Percentiles rank a stretch among this genome's conserved stretches.
phyloP scores from a whole-genome alignment of 1,140 invertebrate genomes.

The Drosophila kohkoa region DNA sequence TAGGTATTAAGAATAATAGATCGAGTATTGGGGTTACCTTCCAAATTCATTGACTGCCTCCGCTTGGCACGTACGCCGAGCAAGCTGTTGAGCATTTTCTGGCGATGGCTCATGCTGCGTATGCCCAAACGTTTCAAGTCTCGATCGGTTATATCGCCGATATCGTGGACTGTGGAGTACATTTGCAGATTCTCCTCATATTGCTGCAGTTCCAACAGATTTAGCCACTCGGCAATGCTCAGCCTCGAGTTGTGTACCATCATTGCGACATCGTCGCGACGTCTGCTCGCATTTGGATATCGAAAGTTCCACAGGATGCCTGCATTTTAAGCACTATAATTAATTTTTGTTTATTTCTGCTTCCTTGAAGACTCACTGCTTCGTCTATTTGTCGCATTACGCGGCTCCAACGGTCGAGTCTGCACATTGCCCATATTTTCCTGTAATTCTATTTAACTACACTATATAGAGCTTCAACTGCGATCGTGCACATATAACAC shows the following conservation, averaged over 20 bases:
- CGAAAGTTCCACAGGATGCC: slow-evolving; percentile 83
- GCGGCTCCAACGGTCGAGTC: slow-evolving; percentile 53
- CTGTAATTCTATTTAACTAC: not conserved
- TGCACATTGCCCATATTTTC: slow-evolving; percentile 73
- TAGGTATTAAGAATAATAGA: not conserved
- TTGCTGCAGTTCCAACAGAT: slow-evolving; percentile 73
- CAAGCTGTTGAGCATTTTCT: slow-evolving; percentile 88
- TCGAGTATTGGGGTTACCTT: slow-evolving; percentile 46
- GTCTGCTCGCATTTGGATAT: slow-evolving; percentile 58
- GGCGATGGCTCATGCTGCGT: slow-evolving; percentile 87
- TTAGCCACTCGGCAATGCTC: slow-evolving; percentile 72
- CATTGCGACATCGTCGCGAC: slow-evolving; percentile 67
- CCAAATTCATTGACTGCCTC: slow-evolving; percentile 74
- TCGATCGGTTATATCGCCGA: slow-evolving; percentile 87
- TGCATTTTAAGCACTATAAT: slow-evolving; percentile 16
- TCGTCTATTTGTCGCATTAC: slow-evolving; percentile 54
- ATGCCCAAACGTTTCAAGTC: slow-evolving; percentile 88
- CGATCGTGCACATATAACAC: slow-evolving; percentile 8
- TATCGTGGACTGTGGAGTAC: slow-evolving; percentile 86
- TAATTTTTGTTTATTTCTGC: not conserved
- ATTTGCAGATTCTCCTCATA: slow-evolving; percentile 84
- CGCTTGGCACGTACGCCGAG: slow-evolving; percentile 87
- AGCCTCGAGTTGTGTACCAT: slow-evolving; percentile 77
- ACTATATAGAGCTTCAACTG: not conserved
- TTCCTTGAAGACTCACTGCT: slow-evolving; percentile 59